Evolutionary conservation across 2,888 invertebrate species (phyloP), one percentile per base, ranked within the genome.

Genomic region (Anticlea derivata): DNA sequence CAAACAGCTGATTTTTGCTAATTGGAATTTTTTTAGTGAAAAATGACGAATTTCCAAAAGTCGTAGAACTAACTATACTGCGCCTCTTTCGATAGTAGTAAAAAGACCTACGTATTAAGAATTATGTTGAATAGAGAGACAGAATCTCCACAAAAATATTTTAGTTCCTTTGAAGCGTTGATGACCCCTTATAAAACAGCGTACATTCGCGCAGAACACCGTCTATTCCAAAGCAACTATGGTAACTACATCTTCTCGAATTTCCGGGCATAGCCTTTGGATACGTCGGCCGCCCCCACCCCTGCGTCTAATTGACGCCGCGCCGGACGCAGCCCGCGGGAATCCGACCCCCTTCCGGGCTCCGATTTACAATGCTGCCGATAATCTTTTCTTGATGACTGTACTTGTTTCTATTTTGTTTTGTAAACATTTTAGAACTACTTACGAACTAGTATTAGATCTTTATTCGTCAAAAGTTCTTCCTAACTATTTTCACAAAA

Each of bases 341-440:
- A 78, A 78, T 70, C 68, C 73, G 65, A 77, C 77, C 79, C 79
- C 84, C 85, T 68, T 75, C 70, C 77, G 65, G 61, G 61, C 68
- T 68, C 70, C 77, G 81, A 84, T 84, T 86, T 83, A 87, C 89
- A 83, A 83, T 89, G 80, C 77, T 76, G 60, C 81, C 79, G 85
- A 86, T 87, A 87, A 88, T 88, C 86, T 88, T 86, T 86, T 86
- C 85, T 83, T 83, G 85, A 86, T 86, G 86, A 84, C 83, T 48
- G 39, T 48, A 33, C 41, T 47, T 46, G 46, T 26, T 29, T 37
- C 30, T 29, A 29, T 27, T 20, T 35, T 17, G 31, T 33, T 13
- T 44, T 39, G 26, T 27, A 31, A 35, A 33, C 39, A n/a, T 2
- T 17, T 17, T 2, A 17, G 17, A 17, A 17, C n/a, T n/a, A n/a